Evolutionary conservation across 2,113 vertebrate species (phyloP).

Genomic region (Theropithecus gelada): DNA sequence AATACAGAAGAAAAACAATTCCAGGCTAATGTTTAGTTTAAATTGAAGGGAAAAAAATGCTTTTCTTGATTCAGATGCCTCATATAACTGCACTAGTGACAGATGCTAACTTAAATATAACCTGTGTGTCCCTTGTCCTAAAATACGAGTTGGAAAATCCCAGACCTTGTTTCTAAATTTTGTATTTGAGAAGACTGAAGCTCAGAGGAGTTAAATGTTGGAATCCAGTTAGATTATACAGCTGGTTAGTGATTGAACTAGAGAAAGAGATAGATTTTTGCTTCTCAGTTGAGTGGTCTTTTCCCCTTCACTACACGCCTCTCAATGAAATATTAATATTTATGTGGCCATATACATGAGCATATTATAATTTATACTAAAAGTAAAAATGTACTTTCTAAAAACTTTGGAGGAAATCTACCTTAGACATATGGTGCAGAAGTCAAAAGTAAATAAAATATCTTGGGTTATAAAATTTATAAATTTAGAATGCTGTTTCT

Average conservation of each 20-base stretch:
- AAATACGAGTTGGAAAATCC: not conserved
- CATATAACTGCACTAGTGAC: fast-evolving
- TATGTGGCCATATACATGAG: not conserved
- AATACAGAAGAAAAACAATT: not conserved
- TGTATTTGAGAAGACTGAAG: not conserved
- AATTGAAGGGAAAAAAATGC: not conserved
- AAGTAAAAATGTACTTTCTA: not conserved
- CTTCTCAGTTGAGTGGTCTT: not conserved
- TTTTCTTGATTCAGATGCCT: not conserved
- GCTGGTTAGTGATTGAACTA: not conserved
- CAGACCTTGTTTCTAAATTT: not conserved
- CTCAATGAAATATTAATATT: slow-evolving; percentile 25
- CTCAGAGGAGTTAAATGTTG: not conserved
- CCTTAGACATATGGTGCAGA: not conserved
- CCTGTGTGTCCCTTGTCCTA: not conserved
- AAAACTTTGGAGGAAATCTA: not conserved
- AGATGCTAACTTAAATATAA: not conserved
- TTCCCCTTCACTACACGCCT: not conserved
- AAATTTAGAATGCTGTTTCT: not conserved
- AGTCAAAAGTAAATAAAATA: not conserved
- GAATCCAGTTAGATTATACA: not conserved
- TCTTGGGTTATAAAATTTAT: not conserved
- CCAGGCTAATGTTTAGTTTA: not conserved
- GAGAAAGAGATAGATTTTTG: not conserved
- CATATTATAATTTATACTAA: not conserved